Base-by-base conservation (phyloP, 2,888 invertebrate species). In the Torymus aiolomorphi region DNA sequence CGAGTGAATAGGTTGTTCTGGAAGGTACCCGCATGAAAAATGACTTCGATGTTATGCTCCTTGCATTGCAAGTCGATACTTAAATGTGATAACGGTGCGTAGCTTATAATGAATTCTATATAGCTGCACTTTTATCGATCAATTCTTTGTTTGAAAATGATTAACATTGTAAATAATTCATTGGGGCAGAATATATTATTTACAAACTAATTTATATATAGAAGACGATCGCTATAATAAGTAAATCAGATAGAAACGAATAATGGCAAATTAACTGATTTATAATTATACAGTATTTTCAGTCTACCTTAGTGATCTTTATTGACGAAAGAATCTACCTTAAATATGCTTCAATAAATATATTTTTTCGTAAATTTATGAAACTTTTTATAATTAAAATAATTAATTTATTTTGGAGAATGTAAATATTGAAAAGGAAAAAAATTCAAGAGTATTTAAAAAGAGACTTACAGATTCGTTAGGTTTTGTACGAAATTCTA, bases 401-500 rank as follows among this genome's bases (percentile, higher is more conserved):
- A 31, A 5, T 31, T 31, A 8, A 31, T 31, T 31, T 31, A 31
- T 31, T 31, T 5, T 8, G 31, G 8, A 31, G 2, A 31, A 3
- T 31, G 8, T 31, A 31, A 31, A 10, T 42, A 8, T 42, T 8
- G 1, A 42, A 42, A 8, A 8, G 42, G 8, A 10, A 42, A 8
- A 5, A 42, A 42, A 42, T 10, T 42, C 8, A 42, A 10, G 8
- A 42, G 8, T 42, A 42, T 8, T 42, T 8, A 0, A 31, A 31
- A 20, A 18, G 51, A 69, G 61, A 87, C 90, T 90, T 82, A 90
- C 90, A 84, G 87, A 80, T 63, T 89, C 87, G 67, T 85, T 87
- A 59, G 86, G 82, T 72, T 85, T 88, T 63, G 85, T 83, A 75
- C 88, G 88, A 20, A 88, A 83, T 73, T 90, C 90, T 2, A 89